Evolutionary conservation across 2,888 invertebrate genomes (phyloP).

Genomic region (Drosophila rellima): DNA sequence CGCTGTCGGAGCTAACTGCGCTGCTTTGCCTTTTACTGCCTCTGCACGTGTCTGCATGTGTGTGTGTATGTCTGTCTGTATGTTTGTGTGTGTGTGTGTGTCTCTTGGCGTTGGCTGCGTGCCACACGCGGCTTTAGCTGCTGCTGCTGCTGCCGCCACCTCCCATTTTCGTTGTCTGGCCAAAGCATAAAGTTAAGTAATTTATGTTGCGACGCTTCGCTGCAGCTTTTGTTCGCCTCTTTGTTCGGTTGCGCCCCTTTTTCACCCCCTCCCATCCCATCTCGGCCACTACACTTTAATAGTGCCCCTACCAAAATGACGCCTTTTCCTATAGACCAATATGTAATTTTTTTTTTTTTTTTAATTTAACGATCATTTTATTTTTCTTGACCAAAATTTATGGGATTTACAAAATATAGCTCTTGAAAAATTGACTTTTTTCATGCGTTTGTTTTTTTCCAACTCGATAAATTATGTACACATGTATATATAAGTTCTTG

Average conservation of each 20-base stretch:
- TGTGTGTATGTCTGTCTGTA: not conserved
- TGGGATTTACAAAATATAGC: conserved; percentile 13
- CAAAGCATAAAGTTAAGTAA: conserved; percentile 53
- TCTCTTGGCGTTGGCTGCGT: conserved; percentile 30
- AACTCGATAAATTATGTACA: conserved; percentile 4
- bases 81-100: conserved; percentile 5
- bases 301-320: not conserved
- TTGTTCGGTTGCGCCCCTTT: conserved; percentile 12
- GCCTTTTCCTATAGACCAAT: conserved; percentile 3
- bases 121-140: conserved; percentile 32
- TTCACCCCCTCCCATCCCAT: not conserved
- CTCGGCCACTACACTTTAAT: not conserved
- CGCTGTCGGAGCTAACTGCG: conserved; percentile 21
- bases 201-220: conserved; percentile 54
- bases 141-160: conserved; percentile 4
- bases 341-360: not conserved
- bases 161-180: conserved; percentile 23
- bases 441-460: conserved; percentile 1
- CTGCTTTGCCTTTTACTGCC: conserved; percentile 16
- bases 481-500: conserved; percentile 13
- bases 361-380: not conserved
- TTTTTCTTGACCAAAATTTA: not conserved
- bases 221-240: conserved; percentile 34
- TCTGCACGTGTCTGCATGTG: not conserved
- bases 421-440: not conserved